Evolutionary conservation across 2,113 vertebrate species (phyloP), one percentile per base, ranked within the genome.

Genomic region (Apeltes quadracus): DNA sequence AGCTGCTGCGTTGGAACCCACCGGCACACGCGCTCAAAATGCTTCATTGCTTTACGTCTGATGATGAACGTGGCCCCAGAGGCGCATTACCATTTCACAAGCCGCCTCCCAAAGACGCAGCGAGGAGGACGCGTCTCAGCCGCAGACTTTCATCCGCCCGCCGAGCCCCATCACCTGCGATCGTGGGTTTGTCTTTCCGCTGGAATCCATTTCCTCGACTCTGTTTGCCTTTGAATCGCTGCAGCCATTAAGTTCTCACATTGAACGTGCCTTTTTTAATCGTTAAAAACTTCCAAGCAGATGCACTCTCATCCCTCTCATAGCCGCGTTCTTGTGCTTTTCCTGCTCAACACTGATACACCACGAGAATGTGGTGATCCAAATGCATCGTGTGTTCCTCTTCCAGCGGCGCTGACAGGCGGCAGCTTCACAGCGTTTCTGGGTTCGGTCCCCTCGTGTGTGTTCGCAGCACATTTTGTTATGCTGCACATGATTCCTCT

Each of bases 201-300:
- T 34, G 29, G 50, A 13, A 44, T 72, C 3, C 29, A 5, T 27
- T 4, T 43, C 12, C 22, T 41, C 0, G 14, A 55, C 55, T 46
- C 53, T 22, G 38, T 72, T 61, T 44, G 3, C 44, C 66, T 39
- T 43, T 59, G 50, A 64, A 64, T 57, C n/a, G 27, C 15, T n/a
- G 18, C 13, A 23, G 50, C 3, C 64, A 76, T 79, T 79, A 79
- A 4, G 34, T 34, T 25, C 32, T 57, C 62, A 58, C 76, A 79
- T 41, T 25, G 61, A 46, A 56, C 22, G 22, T 38, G 2, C 3
- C 20, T 13, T 32, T 29, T 32, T 32, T 32, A n/a, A 5, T 32
- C 29, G 29, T 32, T 32, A 5, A 38, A 59, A 14, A 61, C 34
- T 14, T 51, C 13, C 48, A 23, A 12, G n/a, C 48, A 51, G 13